Evolutionary conservation across 2,888 invertebrate species (phyloP).

Genomic region (Dasysyrphus tricinctus): DNA sequence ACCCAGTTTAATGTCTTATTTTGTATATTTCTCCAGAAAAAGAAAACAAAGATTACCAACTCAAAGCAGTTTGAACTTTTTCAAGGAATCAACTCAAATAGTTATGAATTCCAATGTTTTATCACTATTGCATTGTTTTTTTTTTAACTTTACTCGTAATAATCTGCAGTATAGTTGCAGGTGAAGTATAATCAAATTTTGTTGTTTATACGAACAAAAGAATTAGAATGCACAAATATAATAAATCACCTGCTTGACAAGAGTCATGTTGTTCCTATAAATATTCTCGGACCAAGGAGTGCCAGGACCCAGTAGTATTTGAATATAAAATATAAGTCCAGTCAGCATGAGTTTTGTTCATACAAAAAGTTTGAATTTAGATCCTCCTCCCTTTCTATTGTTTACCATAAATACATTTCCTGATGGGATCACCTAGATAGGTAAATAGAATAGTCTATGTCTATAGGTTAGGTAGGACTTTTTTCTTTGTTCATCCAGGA

Average conservation of each 20-base stretch:
- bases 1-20: no score
- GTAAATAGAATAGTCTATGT: neutral
- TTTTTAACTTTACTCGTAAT: neutral
- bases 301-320: no score
- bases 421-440: neutral
- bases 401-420: neutral
- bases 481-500: neutral
- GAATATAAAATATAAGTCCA: neutral
- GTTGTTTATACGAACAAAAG: neutral
- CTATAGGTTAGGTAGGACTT: neutral
- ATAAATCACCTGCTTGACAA: slow-evolving; percentile 7
- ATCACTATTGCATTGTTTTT: neutral
- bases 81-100: neutral
- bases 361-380: slow-evolving; percentile 3
- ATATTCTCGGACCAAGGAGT: neutral
- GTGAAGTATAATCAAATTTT: slow-evolving; percentile 14
- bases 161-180: slow-evolving; percentile 11
- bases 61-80: neutral
- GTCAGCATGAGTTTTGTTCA: neutral
- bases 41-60: neutral
- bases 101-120: neutral
- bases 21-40: no score
- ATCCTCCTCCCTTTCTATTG: neutral
- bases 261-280: neutral
- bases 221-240: slow-evolving; percentile 7